Conservation (phyloP, 2,888 invertebrate genomes). For the Diploptera punctata region DNA sequence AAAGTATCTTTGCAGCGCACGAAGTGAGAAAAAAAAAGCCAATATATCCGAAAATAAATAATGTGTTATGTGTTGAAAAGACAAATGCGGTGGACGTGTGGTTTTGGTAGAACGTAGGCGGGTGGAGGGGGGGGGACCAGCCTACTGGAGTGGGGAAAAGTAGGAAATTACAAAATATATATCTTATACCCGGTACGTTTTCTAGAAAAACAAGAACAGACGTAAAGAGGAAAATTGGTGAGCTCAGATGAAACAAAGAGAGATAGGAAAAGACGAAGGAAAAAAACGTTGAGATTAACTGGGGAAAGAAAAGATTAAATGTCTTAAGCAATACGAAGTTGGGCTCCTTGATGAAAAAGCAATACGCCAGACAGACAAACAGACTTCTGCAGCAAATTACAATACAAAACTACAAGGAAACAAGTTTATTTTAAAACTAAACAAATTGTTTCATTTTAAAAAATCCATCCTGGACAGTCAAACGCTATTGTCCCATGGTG, state of each 20-base stretch:
- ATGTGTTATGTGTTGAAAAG: constrained; percentile 30
- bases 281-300: constrained; percentile 12
- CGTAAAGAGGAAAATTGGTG: neutral
- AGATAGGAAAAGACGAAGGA: neutral
- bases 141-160: constrained; percentile 11
- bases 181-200: constrained; percentile 26
- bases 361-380: neutral
- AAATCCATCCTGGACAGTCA: no score
- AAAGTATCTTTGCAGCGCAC: neutral
- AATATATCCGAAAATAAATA: constrained; percentile 34
- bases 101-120: constrained; percentile 12
- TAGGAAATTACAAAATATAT: constrained; percentile 40
- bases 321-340: neutral
- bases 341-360: constrained; percentile 16
- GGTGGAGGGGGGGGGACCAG: neutral
- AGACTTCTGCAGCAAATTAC: neutral
- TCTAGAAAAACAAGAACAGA: constrained; percentile 23
- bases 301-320: constrained; percentile 21
- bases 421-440: neutral
- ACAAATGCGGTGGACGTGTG: constrained; percentile 22
- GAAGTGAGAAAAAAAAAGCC: neutral
- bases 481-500: no score
- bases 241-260: constrained; percentile 5
- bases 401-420: neutral
- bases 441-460: no score